Conservation (phyloP, 2,888 invertebrate genomes). For the Syritta pipiens region DNA sequence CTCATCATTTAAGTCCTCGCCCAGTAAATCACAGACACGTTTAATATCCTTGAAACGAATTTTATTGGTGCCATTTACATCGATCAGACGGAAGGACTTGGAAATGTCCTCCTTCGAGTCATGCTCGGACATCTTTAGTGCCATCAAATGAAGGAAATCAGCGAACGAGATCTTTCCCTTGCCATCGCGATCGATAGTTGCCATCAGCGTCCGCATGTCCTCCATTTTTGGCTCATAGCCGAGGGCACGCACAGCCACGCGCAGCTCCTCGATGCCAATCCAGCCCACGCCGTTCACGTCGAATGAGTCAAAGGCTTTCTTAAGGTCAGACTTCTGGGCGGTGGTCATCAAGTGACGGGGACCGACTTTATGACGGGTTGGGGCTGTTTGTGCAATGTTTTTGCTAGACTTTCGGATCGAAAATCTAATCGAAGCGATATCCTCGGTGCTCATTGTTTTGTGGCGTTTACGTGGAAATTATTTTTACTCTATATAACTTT, state of each 20-base stretch:
- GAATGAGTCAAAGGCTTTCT: constrained; percentile 59
- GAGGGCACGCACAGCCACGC: constrained; percentile 61
- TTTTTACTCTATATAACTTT: too few relatives aligned
- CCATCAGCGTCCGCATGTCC: constrained; percentile 45
- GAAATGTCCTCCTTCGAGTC: constrained; percentile 55
- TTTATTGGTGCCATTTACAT: background rate
- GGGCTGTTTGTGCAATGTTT: too few relatives aligned
- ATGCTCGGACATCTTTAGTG: constrained; percentile 57
- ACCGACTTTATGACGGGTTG: too few relatives aligned
- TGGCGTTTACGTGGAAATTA: too few relatives aligned
- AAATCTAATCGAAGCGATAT: too few relatives aligned
- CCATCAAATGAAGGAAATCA: constrained; percentile 60
- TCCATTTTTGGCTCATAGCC: constrained; percentile 64
- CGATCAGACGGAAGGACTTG: constrained; percentile 53
- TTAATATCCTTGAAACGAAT: constrained; percentile 44
- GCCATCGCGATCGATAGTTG: constrained; percentile 51
- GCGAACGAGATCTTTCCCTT: constrained; percentile 61
- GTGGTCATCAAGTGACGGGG: constrained; percentile 44
- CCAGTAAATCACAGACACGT: constrained; percentile 19
- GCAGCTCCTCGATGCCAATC: constrained; percentile 58
- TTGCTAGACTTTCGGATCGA: too few relatives aligned
- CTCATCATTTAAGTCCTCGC: constrained; percentile 57
- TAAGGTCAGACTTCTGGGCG: constrained; percentile 58
- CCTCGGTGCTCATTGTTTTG: too few relatives aligned
- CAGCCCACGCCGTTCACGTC: constrained; percentile 57